These are phyloP conservation scores for Acleris sparsana DNA, from an alignment of 2,888 invertebrate species.

Conservation along the genomic window DNA sequence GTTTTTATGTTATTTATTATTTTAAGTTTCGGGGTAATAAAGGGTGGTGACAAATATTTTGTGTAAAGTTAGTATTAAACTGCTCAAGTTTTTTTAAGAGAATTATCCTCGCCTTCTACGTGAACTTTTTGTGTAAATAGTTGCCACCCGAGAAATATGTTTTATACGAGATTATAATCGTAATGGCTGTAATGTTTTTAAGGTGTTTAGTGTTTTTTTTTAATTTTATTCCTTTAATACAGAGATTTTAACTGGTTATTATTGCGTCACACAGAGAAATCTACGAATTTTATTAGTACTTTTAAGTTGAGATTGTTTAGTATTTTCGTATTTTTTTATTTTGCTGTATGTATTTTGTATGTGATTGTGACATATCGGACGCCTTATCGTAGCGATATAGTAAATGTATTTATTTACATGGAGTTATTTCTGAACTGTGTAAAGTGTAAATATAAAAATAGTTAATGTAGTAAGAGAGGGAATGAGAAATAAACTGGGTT, in stretches of 20 bases:
- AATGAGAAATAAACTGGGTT: conserved; percentile 35
- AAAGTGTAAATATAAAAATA: conserved; percentile 33
- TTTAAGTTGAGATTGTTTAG: conserved; percentile 23
- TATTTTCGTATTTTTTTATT: conserved; percentile 5
- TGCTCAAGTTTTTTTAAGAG: conserved; percentile 18
- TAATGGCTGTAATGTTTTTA: conserved; percentile 33
- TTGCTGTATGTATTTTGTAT: neutral
- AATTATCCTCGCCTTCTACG: conserved; percentile 19
- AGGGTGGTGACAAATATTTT: conserved; percentile 23
- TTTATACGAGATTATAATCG: conserved; percentile 34
- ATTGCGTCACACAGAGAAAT: neutral
- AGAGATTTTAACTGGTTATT: conserved; percentile 7
- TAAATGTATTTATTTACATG: conserved; percentile 29
- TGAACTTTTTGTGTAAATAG: conserved; percentile 8
- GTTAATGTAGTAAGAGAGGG: conserved; percentile 16
- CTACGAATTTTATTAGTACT: neutral
- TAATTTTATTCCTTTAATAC: neutral
- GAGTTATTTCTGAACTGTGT: conserved; percentile 16
- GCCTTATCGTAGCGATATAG: conserved; percentile 18
- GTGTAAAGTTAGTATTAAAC: conserved; percentile 3
- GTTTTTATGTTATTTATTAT: conserved; percentile 29
- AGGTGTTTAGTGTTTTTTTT: conserved; percentile 13
- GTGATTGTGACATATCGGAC: conserved; percentile 28
- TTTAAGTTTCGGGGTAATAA: conserved; percentile 31
- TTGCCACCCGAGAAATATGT: conserved; percentile 32